Evolutionary conservation across 2,113 vertebrate genomes (phyloP).

Genomic region (Hemiprocne comata): DNA sequence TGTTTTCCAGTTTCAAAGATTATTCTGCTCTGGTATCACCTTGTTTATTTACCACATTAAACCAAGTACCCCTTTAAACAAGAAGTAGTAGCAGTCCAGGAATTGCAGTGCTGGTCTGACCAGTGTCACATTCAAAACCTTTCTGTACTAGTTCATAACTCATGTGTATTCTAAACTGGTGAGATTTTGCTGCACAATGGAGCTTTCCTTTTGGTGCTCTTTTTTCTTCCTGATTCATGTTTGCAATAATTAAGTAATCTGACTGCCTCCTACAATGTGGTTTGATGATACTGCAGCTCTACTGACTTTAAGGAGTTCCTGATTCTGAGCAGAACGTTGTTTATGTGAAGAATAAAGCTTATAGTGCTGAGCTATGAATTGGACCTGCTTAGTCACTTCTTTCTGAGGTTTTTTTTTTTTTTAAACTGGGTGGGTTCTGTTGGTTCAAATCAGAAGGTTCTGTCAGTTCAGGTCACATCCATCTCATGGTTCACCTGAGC

Average conservation of each 20-base stretch:
- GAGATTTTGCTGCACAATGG: not conserved
- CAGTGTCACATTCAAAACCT: not conserved
- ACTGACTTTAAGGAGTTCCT: not conserved
- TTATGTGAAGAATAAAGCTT: not conserved
- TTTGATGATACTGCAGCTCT: not conserved
- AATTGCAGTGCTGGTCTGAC: not conserved
- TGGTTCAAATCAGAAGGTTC: not conserved
- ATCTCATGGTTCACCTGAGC: not conserved
- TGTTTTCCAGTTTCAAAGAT: not conserved
- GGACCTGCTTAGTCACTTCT: not conserved
- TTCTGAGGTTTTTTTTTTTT: not conserved
- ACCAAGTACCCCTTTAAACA: not conserved
- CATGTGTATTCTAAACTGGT: accelerated
- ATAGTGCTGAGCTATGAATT: not conserved
- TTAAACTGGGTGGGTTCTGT: not conserved
- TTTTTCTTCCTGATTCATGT: not conserved
- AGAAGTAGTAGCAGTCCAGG: not conserved
- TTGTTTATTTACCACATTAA: not conserved
- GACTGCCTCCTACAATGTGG: not conserved
- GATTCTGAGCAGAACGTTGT: not conserved
- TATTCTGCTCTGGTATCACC: not conserved
- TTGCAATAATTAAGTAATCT: not conserved
- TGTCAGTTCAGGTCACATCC: accelerated
- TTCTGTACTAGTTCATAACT: not conserved
- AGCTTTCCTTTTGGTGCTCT: not conserved